Conservation (phyloP, 1,140 invertebrate genomes). For the Atta texana region DNA sequence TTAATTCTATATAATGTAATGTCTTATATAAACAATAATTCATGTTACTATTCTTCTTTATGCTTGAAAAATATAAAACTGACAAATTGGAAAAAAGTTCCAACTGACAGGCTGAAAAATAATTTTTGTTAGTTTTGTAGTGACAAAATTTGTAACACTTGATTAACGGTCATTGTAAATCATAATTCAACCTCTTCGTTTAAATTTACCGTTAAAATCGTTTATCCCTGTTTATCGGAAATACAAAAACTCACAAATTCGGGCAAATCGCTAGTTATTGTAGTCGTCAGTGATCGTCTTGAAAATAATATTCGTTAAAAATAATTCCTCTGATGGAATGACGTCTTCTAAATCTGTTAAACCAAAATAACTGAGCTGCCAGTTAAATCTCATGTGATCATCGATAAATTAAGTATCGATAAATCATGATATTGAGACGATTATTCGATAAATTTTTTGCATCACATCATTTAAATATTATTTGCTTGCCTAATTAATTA, state of each 20-base stretch:
- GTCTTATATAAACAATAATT: neutral
- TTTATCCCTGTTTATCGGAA: neutral
- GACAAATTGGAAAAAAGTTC: neutral
- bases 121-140: neutral
- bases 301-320: neutral
- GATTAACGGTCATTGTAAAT: neutral
- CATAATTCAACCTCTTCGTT: neutral
- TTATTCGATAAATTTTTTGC: neutral
- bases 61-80: neutral
- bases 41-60: neutral
- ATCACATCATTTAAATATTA: neutral
- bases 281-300: neutral
- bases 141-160: neutral
- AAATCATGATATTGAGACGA: neutral
- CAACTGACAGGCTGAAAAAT: neutral
- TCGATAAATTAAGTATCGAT: conserved; percentile 47
- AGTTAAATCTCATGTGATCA: neutral
- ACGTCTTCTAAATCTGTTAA: neutral
- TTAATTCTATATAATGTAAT: conserved; percentile 23
- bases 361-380: neutral
- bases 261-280: neutral
- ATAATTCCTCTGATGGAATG: neutral
- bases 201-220: neutral
- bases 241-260: neutral
- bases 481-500: neutral